Evolutionary conservation across 2,888 invertebrate species (phyloP), one percentile per base, ranked within the genome.

Genomic region (Drosophila setosimentum): DNA sequence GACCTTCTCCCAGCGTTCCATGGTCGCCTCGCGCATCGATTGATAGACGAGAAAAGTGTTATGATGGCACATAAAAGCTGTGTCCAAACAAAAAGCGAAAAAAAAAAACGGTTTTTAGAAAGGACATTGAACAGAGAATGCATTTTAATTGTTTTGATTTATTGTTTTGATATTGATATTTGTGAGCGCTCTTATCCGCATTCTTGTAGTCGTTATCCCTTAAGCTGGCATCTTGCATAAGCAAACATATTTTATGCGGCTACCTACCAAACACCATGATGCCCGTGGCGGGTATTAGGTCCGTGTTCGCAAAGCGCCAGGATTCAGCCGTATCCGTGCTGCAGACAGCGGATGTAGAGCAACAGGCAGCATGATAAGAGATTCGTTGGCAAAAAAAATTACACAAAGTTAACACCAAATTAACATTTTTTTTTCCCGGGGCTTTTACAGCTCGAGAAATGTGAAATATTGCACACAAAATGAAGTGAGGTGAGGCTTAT

Each of bases 11-110:
- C 97, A 97, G 78, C 96, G 94, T 78, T 95, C 94, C 91, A 96
- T 95, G 49, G 95, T 95, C 7, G 96, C 96, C 79, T 96, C 95
- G 89, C 96, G 95, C 93, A 97, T 95, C 45, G 97, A 97, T 70
- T 95, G 95, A 93, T 97, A 97, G 79, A 97, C 95, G 74, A 97
- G 94, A 92, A 97, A 97, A 65, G 97, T 97, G 92, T 97, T 97
- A 93, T 97, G 97, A 89, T 97, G 97, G 91, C 97, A 97, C 97
- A 97, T 97, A 92, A 97, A 97, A n/a, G 97, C 96, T 96, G 92
- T 53, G 58, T 16, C 3, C 60, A 61, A 50, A n/a, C 18, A 68
- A 66, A 61, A 55, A 71, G 29, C 54, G 45, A 68, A 29, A 45
- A 48, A 32, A 37, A 40, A 29, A 8, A 49, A 53, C n/a, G n/a